Conservation (phyloP, 2,797 vertebrate species). For the Harpagifer antarcticus region DNA sequence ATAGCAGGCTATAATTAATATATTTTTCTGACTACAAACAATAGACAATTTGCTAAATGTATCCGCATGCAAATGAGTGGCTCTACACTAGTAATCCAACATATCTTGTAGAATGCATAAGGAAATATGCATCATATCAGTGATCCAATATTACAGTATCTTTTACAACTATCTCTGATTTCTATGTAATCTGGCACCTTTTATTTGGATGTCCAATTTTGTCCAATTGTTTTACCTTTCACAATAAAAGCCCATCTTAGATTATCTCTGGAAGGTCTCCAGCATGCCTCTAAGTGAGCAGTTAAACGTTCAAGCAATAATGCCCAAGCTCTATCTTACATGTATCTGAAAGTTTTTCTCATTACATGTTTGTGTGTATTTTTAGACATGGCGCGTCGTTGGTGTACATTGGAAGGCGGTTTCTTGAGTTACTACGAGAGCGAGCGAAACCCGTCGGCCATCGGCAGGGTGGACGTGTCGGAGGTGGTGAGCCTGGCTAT, state of each 20-base stretch:
- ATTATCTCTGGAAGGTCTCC: too few species aligned
- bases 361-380: slow-evolving; percentile 18
- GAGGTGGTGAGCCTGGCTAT: slow-evolving; percentile 89
- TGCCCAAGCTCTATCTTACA: not conserved
- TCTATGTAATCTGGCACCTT: too few species aligned
- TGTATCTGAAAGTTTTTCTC: not conserved
- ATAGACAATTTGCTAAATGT: slow-evolving; percentile 46
- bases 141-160: not conserved
- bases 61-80: slow-evolving; percentile 36
- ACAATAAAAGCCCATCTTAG: too few species aligned
- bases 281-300: too few species aligned
- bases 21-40: slow-evolving; percentile 46
- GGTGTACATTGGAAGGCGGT: slow-evolving; percentile 95
- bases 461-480: slow-evolving; percentile 88
- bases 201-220: too few species aligned
- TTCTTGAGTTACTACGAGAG: slow-evolving; percentile 95
- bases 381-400: slow-evolving; percentile 90
- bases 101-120: slow-evolving; percentile 10
- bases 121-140: slow-evolving; percentile 18
- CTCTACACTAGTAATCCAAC: slow-evolving; percentile 13
- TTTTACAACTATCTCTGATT: too few species aligned
- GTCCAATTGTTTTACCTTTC: too few species aligned
- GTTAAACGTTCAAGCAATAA: too few species aligned
- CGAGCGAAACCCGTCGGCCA: slow-evolving; percentile 85
- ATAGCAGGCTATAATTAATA: slow-evolving; percentile 47